These are phyloP conservation scores for Stigmatopora argus DNA, from an alignment of 2,113 vertebrate genomes.

Conservation along the genomic window DNA sequence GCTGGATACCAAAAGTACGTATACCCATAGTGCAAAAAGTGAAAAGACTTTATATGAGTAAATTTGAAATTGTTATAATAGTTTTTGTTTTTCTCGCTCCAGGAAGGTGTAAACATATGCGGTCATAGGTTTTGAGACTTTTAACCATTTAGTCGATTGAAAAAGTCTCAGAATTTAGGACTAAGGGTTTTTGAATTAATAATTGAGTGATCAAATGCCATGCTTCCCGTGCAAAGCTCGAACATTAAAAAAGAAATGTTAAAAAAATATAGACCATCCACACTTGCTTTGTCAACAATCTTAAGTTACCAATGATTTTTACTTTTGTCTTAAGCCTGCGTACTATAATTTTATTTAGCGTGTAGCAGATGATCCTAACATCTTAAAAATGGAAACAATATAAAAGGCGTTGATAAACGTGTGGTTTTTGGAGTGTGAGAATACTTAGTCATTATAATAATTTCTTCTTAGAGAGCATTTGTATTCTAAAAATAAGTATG, in stretches of 20 bases:
- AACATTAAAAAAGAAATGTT: no score
- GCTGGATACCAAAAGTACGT: conserved; percentile 96
- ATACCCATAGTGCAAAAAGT: neutral
- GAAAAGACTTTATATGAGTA: neutral
- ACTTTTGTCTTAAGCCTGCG: neutral
- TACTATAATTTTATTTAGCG: neutral
- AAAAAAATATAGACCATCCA: neutral
- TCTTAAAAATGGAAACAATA: neutral
- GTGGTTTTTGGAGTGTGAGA: neutral
- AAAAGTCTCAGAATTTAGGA: neutral
- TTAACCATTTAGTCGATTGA: no score
- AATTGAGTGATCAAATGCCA: neutral
- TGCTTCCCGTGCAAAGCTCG: no score
- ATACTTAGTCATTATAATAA: neutral
- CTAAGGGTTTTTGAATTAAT: neutral
- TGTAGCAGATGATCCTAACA: neutral
- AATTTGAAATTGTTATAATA: neutral
- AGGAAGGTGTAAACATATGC: no score
- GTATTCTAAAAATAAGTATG: neutral
- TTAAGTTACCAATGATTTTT: neutral
- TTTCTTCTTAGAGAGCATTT: neutral
- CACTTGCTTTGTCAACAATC: neutral
- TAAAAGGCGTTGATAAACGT: neutral
- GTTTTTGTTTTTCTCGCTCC: no score
- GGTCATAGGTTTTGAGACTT: no score